These are phyloP conservation scores for Brachionus paranguensis DNA, from an alignment of 1,140 invertebrate species.

Conservation along the genomic window DNA sequence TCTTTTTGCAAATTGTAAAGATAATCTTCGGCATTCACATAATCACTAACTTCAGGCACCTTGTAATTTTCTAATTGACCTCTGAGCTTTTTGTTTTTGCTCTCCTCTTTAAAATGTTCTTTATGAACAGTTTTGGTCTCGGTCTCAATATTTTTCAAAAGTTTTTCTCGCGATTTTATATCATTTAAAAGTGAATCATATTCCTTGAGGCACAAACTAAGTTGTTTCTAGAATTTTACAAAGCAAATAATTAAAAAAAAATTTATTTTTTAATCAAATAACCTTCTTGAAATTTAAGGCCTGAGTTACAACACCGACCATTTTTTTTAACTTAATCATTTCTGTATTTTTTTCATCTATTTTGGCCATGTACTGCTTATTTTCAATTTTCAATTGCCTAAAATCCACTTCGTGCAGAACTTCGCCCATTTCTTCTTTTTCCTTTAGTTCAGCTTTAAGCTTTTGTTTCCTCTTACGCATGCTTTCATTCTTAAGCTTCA, in stretches of 20 bases:
- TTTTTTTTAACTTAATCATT: slow-evolving; percentile 52
- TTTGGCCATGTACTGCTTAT: slow-evolving; percentile 55
- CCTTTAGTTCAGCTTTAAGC: slow-evolving; percentile 53
- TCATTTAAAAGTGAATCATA: slow-evolving; percentile 28
- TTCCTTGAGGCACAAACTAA: background rate
- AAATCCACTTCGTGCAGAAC: slow-evolving; percentile 56
- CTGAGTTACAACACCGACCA: slow-evolving; percentile 53
- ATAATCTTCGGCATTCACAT: slow-evolving; percentile 52
- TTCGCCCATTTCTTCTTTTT: slow-evolving; percentile 58
- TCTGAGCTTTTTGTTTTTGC: slow-evolving; percentile 50
- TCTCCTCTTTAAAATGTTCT: slow-evolving; percentile 52
- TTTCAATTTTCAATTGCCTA: slow-evolving; percentile 56
- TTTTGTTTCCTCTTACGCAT: slow-evolving; percentile 55
- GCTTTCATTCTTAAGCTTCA: slow-evolving; percentile 53
- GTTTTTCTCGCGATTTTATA: background rate
- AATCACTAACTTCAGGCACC: slow-evolving; percentile 55
- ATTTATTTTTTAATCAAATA: background rate
- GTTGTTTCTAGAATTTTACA: slow-evolving; percentile 14
- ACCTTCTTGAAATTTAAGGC: slow-evolving; percentile 46
- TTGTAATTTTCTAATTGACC: slow-evolving; percentile 51
- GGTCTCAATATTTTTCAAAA: slow-evolving; percentile 14
- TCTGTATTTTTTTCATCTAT: slow-evolving; percentile 56
- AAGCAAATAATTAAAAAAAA: background rate
- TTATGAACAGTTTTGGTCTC: slow-evolving; percentile 40
- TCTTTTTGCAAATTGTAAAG: slow-evolving; percentile 54